Evolutionary conservation across 2,888 invertebrate genomes (phyloP), one percentile per base, ranked within the genome.

Genomic region (Papilio elwesi): DNA sequence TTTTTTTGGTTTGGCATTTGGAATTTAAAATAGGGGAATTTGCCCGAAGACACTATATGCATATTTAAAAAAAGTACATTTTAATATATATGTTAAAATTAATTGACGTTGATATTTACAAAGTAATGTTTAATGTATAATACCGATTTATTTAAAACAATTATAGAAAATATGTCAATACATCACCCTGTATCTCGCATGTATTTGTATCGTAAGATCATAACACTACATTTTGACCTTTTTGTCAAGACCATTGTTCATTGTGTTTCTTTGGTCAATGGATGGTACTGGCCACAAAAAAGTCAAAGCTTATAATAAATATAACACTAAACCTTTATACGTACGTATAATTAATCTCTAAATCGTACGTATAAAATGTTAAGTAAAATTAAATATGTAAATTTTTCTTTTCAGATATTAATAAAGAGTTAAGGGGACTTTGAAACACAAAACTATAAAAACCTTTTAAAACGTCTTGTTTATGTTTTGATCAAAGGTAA

Each of bases 221-320:
- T 89, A 91, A 90, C 85, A 90, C 91, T 90, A 90, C 88, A 90
- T 89, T 91, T 89, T 92, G 91, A 92, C 89, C 91, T 91, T 92
- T 90, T 89, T 89, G 88, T 91, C 83, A 87, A 82, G 78, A 82
- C 84, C 84, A 92, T 91, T 91, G 92, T 92, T 89, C 93, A 91
- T 91, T 92, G 91, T 93, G 82, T 87, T 84, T 83, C 84, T 85
- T 88, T 90, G 91, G 91, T 90, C 90, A 91, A 64, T 26, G 63
- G 43, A 63, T 87, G 88, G 85, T 85, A 79, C 79, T 79, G 87
- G 43, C 57, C 68, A 68, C 68, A 69, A 65, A 71, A 59, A 26
- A 55, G 16, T 16, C 36, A 62, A 38, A 36, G 9, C 10, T 8
- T 62, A 26, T 43, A 43, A 5, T 43, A 6, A 43, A 9, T 43